phyloP scores from a whole-genome alignment of 2,113 vertebrate genomes.

The Aphyosemion australe region DNA sequence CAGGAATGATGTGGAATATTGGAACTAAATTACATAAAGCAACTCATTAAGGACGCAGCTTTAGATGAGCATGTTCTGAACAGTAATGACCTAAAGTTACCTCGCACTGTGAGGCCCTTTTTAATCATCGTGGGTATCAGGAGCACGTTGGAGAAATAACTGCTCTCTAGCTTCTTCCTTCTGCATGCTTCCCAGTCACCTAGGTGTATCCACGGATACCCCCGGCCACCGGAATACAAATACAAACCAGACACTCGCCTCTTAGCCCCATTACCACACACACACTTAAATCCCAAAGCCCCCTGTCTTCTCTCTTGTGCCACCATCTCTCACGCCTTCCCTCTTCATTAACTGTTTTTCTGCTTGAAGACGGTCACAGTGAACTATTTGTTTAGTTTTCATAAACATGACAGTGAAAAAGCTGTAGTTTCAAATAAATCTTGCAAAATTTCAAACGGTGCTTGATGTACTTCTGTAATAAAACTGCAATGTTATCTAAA shows the following conservation, averaged over 20 bases:
- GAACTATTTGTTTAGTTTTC: slow-evolving; percentile 57
- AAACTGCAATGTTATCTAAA: no score
- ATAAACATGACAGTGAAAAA: slow-evolving; percentile 27
- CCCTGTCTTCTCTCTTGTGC: slow-evolving; percentile 53
- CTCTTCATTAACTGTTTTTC: slow-evolving; percentile 71
- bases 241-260: slow-evolving; percentile 74
- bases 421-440: no score
- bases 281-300: slow-evolving; percentile 32
- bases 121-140: slow-evolving; percentile 75
- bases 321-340: slow-evolving; percentile 54
- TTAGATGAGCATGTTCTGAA: slow-evolving; percentile 29
- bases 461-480: not conserved
- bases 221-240: slow-evolving; percentile 85
- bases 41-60: not conserved
- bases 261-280: slow-evolving; percentile 58
- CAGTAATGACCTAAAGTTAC: slow-evolving; percentile 71
- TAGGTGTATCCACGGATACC: slow-evolving; percentile 91
- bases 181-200: slow-evolving; percentile 88
- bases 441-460: slow-evolving; percentile 16
- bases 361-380: slow-evolving; percentile 82
- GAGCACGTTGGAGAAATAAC: slow-evolving; percentile 73
- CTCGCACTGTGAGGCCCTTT: slow-evolving; percentile 53
- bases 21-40: not conserved
- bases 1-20: not conserved
- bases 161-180: slow-evolving; percentile 80